Evolutionary conservation across 2,797 vertebrate genomes (phyloP), one percentile per base, ranked within the genome.

Genomic region (Leuciscus waleckii): DNA sequence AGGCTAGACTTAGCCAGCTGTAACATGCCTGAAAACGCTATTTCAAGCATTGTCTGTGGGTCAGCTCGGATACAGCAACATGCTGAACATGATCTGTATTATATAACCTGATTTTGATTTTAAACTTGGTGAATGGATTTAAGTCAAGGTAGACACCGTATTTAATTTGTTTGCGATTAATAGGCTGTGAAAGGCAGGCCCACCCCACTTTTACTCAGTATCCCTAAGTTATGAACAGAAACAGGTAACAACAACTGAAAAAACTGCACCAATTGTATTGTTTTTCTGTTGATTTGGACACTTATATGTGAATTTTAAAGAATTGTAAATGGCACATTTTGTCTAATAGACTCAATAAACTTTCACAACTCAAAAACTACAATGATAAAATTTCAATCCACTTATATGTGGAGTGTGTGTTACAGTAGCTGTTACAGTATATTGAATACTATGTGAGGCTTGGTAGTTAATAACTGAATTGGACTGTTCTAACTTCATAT

Each of bases 31-130:
- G n/a, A 73, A 13, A n/a, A 1, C 43, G 26, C 39, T 49, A 58
- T 65, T 41, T 16, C 13, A 37, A 54, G 79, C 14, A 10, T 14
- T 56, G 46, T 56, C 49, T 29, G 9, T 65, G 10, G 39, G 26
- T 65, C 29, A 65, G 16, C 37, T 11, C 37, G 26, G 6, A 56
- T 76, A 23, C 21, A 76, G 51, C 29, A 21, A 37, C 29, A 56
- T 37, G 17, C 74, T 23, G 19, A 54, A 56, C 35, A 7, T 54
- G 46, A 54, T 75, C 21, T 39, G 21, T 39, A 7, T 61, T 7
- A 41, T 41, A 41, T 41, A 87, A 61, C 41, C 74, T 39, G 51
- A 73, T 37, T 68, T 63, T 29, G 26, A 29, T 63, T 16, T 16
- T 68, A 10, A 21, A 37, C 17, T 11, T 37, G 17, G 19, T 39